Percentiles rank a stretch among this genome's conserved stretches.
These are phyloP conservation scores for Drosophila sproati DNA, from an alignment of 1,140 invertebrate species.

Conservation along the genomic window DNA sequence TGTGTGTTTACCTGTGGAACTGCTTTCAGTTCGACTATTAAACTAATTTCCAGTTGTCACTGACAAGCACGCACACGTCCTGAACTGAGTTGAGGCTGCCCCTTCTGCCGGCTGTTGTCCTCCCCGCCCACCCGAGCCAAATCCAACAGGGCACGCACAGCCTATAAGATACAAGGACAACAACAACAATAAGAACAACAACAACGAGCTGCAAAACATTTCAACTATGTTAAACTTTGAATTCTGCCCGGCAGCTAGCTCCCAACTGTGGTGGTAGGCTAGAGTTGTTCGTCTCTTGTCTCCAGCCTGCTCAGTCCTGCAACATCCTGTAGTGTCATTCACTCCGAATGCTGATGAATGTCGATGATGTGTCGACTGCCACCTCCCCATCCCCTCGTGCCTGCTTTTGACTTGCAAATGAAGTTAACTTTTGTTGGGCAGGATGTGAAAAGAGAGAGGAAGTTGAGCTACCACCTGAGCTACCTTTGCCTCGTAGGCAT, in stretches of 20 bases:
- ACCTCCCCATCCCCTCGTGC: not conserved
- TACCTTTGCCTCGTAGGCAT: conserved; percentile 66
- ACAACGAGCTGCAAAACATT: conserved; percentile 24
- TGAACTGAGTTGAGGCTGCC: not conserved
- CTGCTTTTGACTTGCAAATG: conserved; percentile 59
- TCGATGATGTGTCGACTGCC: conserved; percentile 31
- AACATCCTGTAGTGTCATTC: conserved; percentile 54
- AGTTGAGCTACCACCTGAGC: conserved; percentile 20
- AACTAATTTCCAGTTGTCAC: conserved; percentile 81
- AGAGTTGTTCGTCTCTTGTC: not conserved
- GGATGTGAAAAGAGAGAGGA: conserved; percentile 41
- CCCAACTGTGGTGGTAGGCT: not conserved
- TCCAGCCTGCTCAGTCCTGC: conserved; percentile 12
- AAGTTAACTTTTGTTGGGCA: conserved; percentile 67
- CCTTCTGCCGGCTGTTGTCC: not conserved
- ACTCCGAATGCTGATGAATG: conserved; percentile 59
- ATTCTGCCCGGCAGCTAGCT: conserved; percentile 30
- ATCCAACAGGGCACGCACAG: conserved; percentile 49
- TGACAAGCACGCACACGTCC: conserved; percentile 69
- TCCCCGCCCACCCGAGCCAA: not conserved
- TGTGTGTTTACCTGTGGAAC: conserved; percentile 59
- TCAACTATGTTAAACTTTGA: conserved; percentile 55
- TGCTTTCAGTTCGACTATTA: conserved; percentile 69
- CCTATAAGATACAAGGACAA: conserved; percentile 28
- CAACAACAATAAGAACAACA: conserved; percentile 9